Percentiles rank a stretch among this genome's conserved stretches.
Conservation (phyloP, 2,797 vertebrate species). For the Catostomus latipinnis region DNA sequence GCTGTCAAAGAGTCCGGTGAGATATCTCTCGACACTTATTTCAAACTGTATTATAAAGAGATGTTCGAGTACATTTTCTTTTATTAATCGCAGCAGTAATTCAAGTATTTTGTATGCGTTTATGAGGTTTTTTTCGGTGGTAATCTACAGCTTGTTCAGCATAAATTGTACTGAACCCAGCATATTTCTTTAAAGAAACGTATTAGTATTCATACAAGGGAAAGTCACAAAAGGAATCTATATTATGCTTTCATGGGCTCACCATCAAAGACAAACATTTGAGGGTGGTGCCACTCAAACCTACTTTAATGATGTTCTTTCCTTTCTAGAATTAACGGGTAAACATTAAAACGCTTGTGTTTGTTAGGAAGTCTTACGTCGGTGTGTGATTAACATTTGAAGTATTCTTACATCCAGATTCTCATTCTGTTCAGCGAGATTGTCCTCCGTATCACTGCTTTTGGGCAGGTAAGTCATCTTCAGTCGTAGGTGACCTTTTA, state of each 20-base stretch:
- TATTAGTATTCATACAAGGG: no score
- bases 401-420: constrained; percentile 84
- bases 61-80: no score
- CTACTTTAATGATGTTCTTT: not conserved
- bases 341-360: not conserved
- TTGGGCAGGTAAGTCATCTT: constrained; percentile 98
- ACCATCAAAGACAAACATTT: not conserved
- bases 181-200: no score
- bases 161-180: no score
- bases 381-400: not conserved
- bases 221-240: not conserved
- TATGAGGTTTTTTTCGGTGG: no score
- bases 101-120: no score
- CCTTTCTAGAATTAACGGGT: not conserved
- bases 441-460: constrained; percentile 85
- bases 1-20: no score
- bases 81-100: no score
- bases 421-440: constrained; percentile 84
- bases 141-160: no score
- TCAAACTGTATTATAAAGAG: no score
- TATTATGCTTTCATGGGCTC: not conserved
- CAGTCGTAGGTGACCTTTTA: constrained; percentile 95
- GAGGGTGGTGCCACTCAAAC: not conserved
- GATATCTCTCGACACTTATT: no score
- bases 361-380: not conserved